Percentiles rank a stretch among this genome's conserved stretches.
These are phyloP conservation scores for Tauraco hartlaubi DNA, from an alignment of 2,797 vertebrate genomes.

Conservation along the genomic window DNA sequence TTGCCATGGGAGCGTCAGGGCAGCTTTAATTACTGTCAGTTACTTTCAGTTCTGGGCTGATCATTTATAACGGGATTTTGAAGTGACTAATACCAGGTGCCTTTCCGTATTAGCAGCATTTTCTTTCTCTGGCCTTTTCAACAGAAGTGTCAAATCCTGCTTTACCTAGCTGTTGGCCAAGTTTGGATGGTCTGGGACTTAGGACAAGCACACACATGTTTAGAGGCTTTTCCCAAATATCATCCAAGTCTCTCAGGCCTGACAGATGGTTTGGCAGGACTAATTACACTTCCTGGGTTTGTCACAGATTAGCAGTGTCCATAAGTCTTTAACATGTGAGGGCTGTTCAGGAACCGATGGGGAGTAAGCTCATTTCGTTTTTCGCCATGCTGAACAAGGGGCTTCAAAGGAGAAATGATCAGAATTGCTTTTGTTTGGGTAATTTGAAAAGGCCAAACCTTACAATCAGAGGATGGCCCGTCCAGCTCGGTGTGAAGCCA, in stretches of 20 bases:
- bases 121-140: constrained; percentile 24
- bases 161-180: constrained; percentile 20
- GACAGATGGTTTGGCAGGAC: constrained; percentile 50
- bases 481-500: background rate
- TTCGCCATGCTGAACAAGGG: rapidly evolving
- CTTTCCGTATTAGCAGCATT: background rate
- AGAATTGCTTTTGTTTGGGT: background rate
- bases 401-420: background rate
- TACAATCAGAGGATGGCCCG: background rate
- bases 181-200: background rate
- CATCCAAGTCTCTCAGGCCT: constrained; percentile 47
- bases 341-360: background rate
- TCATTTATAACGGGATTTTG: background rate
- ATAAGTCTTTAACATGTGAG: background rate
- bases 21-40: constrained; percentile 33
- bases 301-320: constrained; percentile 25
- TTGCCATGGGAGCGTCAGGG: constrained; percentile 18
- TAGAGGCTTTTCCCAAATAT: constrained; percentile 50
- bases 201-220: constrained; percentile 7
- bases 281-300: constrained; percentile 44
- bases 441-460: background rate
- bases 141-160: background rate
- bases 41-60: background rate
- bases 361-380: constrained; percentile 18
- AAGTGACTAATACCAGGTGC: background rate